Conservation (phyloP, 2,113 vertebrate species). For the Bucco capensis region DNA sequence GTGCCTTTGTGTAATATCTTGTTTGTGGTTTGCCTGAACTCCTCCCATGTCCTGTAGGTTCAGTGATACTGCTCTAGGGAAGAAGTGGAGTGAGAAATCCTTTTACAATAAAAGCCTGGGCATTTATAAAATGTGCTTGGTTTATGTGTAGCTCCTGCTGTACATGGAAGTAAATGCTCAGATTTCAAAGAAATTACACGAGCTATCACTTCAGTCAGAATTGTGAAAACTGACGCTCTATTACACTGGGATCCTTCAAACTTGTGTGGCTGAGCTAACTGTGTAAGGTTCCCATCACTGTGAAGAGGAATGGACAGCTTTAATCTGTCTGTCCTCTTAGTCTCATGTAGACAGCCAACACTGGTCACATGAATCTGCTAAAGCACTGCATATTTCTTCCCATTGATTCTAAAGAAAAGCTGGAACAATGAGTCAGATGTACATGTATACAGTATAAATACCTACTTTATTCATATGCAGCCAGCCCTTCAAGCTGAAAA, state of each 20-base stretch:
- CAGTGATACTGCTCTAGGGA: background rate
- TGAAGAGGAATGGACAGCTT: background rate
- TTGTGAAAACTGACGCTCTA: background rate
- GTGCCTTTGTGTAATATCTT: background rate
- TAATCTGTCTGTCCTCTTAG: background rate
- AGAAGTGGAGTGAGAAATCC: background rate
- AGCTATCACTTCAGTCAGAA: background rate
- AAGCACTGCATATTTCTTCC: background rate
- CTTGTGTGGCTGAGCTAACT: background rate
- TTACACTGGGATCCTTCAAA: background rate
- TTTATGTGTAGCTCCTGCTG: background rate
- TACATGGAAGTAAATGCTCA: background rate
- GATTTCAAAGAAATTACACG: background rate
- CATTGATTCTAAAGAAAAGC: background rate
- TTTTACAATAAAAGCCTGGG: background rate
- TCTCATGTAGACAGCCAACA: background rate
- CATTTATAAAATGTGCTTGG: background rate
- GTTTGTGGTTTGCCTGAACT: background rate
- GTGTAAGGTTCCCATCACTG: fast-evolving
- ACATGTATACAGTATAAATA: background rate
- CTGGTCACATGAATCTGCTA: background rate
- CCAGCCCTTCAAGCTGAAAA: background rate
- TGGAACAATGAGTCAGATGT: background rate
- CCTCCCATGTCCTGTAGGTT: background rate
- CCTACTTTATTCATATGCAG: background rate